Percentiles rank a stretch among this genome's conserved stretches.
These are phyloP conservation scores for Florisuga fusca DNA, from an alignment of 2,797 vertebrate species.

Conservation along the genomic window DNA sequence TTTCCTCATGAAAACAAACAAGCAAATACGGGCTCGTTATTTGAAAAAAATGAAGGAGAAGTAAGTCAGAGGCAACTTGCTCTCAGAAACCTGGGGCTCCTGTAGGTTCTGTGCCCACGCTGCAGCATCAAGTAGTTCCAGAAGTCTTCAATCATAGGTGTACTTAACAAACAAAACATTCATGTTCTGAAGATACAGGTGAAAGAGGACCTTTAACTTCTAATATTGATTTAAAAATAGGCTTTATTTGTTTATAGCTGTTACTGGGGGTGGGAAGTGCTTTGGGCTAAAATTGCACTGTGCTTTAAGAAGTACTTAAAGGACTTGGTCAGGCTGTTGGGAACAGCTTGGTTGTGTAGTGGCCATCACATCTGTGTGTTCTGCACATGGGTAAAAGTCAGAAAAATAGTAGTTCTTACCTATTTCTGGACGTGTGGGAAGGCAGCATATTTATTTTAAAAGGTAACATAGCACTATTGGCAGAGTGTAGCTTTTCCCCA, in stretches of 20 bases:
- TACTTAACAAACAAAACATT: neutral
- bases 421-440: neutral
- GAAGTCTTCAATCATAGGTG: neutral
- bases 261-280: neutral
- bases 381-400: neutral
- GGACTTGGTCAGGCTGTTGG: neutral
- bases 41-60: conserved; percentile 86
- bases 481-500: neutral
- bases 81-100: neutral
- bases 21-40: conserved; percentile 81
- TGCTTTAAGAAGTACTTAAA: neutral
- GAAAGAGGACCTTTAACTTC: neutral
- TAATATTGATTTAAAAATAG: conserved; percentile 2
- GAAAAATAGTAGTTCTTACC: neutral
- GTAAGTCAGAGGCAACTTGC: conserved; percentile 64
- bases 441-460: neutral
- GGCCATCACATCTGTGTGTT: neutral
- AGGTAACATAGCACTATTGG: neutral
- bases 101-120: neutral
- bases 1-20: conserved; percentile 75
- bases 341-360: neutral
- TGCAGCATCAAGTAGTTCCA: neutral
- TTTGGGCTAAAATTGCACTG: conserved; percentile 10
- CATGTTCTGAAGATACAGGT: neutral
- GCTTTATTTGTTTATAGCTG: conserved; percentile 19